Conservation (phyloP, 2,113 vertebrate genomes). For the Corvus hawaiiensis region DNA sequence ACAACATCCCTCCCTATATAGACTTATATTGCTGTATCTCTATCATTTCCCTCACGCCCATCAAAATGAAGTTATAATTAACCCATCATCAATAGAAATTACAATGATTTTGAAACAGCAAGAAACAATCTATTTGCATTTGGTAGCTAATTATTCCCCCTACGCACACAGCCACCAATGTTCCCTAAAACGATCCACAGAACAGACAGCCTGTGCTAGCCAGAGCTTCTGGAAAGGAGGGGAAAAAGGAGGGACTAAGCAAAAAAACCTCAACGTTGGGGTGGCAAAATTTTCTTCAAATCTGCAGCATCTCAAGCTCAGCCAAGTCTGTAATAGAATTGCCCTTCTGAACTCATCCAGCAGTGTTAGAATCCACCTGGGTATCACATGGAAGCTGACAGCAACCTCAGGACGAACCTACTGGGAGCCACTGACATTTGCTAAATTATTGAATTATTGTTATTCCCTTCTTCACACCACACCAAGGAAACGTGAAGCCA, state of each 20-base stretch:
- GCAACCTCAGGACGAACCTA: background rate
- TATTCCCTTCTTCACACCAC: background rate
- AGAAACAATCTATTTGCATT: conserved; percentile 53
- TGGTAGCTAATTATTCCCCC: conserved; percentile 52
- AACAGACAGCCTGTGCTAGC: conserved; percentile 43
- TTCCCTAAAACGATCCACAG: conserved; percentile 20
- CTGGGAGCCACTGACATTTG: background rate
- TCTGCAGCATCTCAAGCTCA: background rate
- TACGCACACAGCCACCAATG: conserved; percentile 47
- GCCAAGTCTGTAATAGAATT: background rate
- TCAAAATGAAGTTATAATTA: conserved; percentile 48
- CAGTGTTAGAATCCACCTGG: background rate
- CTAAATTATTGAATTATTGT: background rate
- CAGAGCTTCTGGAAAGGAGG: conserved; percentile 12
- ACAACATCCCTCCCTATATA: background rate
- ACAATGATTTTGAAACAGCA: conserved; percentile 44
- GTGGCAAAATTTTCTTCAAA: background rate
- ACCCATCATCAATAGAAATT: conserved; percentile 35
- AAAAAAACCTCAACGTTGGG: background rate
- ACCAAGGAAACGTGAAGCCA: background rate
- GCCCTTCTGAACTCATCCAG: background rate
- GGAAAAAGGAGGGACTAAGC: background rate
- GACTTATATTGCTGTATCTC: conserved; percentile 22
- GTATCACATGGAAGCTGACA: background rate
- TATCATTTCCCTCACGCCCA: conserved; percentile 35